Evolutionary conservation across 2,888 invertebrate genomes (phyloP).

Genomic region (Apantesis nais): DNA sequence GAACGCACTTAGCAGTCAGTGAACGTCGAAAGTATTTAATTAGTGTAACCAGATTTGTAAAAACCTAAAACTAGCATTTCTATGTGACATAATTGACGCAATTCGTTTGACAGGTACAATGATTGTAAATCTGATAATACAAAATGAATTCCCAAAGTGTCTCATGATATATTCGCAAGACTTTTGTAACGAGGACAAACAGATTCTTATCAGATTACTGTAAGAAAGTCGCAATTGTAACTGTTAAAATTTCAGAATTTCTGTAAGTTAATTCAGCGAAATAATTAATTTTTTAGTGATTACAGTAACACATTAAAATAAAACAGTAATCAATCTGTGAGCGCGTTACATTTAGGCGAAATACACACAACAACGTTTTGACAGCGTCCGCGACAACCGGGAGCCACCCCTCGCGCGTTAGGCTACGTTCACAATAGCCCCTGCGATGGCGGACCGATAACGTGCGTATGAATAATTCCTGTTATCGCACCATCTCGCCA

Average conservation of each 20-base stretch:
- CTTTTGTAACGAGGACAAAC: conserved; percentile 32
- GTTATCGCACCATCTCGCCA: conserved; percentile 84
- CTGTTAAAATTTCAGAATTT: conserved; percentile 36
- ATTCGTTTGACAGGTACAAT: conserved; percentile 38
- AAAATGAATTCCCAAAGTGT: conserved; percentile 39
- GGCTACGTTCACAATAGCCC: conserved; percentile 79
- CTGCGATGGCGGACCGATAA: conserved; percentile 83
- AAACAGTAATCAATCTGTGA: conserved; percentile 79
- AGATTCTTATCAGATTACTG: conserved; percentile 39
- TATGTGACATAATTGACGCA: conserved; percentile 19
- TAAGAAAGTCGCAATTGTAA: conserved; percentile 24
- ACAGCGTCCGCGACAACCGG: conserved; percentile 79
- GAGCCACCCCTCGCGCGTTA: conserved; percentile 81
- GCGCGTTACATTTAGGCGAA: conserved; percentile 72
- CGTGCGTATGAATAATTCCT: conserved; percentile 84
- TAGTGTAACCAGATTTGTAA: conserved; percentile 42
- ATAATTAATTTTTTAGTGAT: conserved; percentile 54
- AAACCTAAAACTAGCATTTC: conserved; percentile 37
- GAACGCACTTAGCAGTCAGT: conserved; percentile 55
- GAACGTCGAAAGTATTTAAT: conserved; percentile 54
- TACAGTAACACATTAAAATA: conserved; percentile 63
- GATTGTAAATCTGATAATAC: conserved; percentile 40
- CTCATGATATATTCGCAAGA: conserved; percentile 40
- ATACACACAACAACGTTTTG: conserved; percentile 79
- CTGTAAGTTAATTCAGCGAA: conserved; percentile 36